These are phyloP conservation scores for Apostichopus parvimensis DNA, from an alignment of 35 echinoderm and acorn worm species.

Conservation along the genomic window DNA sequence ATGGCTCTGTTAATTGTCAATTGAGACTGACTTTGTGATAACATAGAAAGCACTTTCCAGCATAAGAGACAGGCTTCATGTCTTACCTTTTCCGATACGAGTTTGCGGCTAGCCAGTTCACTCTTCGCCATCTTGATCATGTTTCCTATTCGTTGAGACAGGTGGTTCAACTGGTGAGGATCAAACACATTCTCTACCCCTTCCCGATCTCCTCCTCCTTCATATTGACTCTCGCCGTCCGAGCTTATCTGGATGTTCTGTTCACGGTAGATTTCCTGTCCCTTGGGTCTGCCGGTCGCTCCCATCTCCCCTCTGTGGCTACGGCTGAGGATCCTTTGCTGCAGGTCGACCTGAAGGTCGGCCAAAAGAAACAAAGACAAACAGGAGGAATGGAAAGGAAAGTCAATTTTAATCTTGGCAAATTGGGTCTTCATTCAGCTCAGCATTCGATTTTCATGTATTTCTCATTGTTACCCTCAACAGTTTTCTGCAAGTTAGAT, in stretches of 20 bases:
- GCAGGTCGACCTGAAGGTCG: constrained; percentile 8
- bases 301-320: neutral
- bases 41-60: too few species aligned
- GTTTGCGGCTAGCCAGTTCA: constrained; percentile 31
- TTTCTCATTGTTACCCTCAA: too few species aligned
- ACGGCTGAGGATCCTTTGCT: constrained; percentile 29
- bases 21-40: too few species aligned
- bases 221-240: neutral
- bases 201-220: neutral
- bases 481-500: too few species aligned
- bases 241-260: constrained; percentile 35
- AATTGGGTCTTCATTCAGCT: too few species aligned
- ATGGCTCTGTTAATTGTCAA: too few species aligned
- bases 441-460: too few species aligned
- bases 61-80: neutral
- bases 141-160: constrained; percentile 33
- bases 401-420: too few species aligned
- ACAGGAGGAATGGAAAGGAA: too few species aligned
- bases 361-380: too few species aligned
- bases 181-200: neutral
- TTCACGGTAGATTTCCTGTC: neutral
- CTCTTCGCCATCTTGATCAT: constrained; percentile 52
- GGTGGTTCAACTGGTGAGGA: neutral
- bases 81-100: constrained; percentile 22
- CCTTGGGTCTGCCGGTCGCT: neutral